Percentiles rank a stretch among this genome's conserved stretches.
phyloP scores from a whole-genome alignment of 2,113 vertebrate species.

The Austrofundulus limnaeus region DNA sequence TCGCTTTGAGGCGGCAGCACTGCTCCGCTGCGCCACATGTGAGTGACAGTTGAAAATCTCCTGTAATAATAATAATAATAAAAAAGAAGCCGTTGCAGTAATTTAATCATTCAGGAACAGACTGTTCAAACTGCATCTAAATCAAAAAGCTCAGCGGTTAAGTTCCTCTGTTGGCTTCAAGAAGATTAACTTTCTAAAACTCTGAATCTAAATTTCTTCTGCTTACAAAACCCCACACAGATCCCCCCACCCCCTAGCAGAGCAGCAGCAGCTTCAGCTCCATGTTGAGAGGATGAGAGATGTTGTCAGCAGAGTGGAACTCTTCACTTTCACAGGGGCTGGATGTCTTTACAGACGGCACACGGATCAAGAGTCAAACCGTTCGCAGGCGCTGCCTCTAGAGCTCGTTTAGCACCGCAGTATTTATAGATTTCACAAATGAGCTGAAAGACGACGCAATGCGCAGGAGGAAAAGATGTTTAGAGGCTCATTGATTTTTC shows the following conservation, averaged over 20 bases:
- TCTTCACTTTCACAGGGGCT: background rate
- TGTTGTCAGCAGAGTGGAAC: background rate
- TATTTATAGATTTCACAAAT: conserved; percentile 69
- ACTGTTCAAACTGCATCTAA: conserved; percentile 20
- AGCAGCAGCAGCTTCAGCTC: conserved; percentile 13
- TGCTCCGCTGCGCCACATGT: no score
- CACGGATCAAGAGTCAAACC: conserved; percentile 19
- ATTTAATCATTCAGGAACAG: conserved; percentile 27
- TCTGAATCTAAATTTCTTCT: conserved; percentile 9
- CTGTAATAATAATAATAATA: no score
- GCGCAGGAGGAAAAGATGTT: conserved; percentile 21
- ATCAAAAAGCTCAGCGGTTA: no score
- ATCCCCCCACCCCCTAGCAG: background rate
- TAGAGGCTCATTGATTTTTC: conserved; percentile 26
- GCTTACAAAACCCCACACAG: background rate
- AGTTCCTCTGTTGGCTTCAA: conserved; percentile 16
- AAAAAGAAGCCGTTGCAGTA: no score
- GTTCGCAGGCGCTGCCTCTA: conserved; percentile 27
- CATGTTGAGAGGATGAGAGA: conserved; percentile 7
- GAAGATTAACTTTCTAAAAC: conserved; percentile 38
- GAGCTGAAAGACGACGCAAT: conserved; percentile 32
- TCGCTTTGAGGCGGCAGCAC: no score
- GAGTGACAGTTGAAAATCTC: no score
- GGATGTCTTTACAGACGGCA: conserved; percentile 1
- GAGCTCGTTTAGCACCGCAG: conserved; percentile 56